Evolutionary conservation across 92 coral and sea anemone genomes (phyloP), one percentile per base, ranked within the genome.

Genomic region (Paragorgia papillata): DNA sequence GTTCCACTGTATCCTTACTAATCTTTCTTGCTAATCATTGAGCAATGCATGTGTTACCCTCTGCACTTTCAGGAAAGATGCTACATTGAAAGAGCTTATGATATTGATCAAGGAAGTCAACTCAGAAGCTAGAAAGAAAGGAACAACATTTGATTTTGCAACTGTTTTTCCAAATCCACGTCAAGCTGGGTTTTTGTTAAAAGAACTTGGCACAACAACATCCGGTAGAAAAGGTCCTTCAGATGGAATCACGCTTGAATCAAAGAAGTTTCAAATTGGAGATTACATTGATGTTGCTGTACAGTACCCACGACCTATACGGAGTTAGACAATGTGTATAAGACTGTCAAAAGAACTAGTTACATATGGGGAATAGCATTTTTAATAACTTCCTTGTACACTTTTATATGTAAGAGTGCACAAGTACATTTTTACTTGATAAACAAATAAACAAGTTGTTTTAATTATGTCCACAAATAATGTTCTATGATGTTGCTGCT

Each of bases 201-300:
- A 94, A 69, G 97, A 94, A 49, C 89, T 94, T 53, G 98, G 98
- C 14, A 56, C 78, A 40, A 88, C 97, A 9, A 91, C 91, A 18
- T 92, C 97, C 7, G 98, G 98, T 1, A 83, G 83, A 48, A 94
- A 94, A 58, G 97, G 98, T 17, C 86, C 79, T 19, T 88, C 87
- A 76, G 98, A 94, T 69, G 60, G 15, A 9, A 68, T 88, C 7
- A 94, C 97, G 9, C 81, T 94, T 51, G 94, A 94, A 57, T 91
- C 98, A 2, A 94, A 90, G 80, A 94, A 94, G 86, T 94, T 94
- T 50, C 98, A 94, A 83, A 94, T 94, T 44, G 98, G 98, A 39
- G 98, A 90, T 81, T 94, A 88, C 79, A 94, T 94, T 70, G 98
- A 94, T 88, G 98, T 94, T 12, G 89, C 90, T 73, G 89, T 94